phyloP scores from a whole-genome alignment of 2,113 vertebrate species.

The Melanostigma gelatinosum region DNA sequence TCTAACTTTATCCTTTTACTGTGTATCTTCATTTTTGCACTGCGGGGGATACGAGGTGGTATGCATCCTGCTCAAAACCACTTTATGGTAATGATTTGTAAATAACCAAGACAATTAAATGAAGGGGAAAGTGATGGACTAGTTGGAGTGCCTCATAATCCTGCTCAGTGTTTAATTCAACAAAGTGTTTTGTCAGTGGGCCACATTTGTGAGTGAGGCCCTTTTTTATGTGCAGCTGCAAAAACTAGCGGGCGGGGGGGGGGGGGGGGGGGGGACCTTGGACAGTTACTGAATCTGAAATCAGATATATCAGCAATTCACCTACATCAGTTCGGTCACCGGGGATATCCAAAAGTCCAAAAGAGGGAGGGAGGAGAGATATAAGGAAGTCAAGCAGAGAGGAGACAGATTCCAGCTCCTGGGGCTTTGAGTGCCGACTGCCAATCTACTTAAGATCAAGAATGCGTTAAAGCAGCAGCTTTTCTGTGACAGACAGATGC shows the following conservation, averaged over 20 bases:
- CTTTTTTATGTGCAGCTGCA: conserved; percentile 73
- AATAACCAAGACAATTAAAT: conserved; percentile 74
- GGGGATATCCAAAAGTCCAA: conserved; percentile 45
- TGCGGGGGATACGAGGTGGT: conserved; percentile 58
- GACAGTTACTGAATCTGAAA: conserved; percentile 53
- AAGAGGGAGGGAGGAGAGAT: conserved; percentile 13
- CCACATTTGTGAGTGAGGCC: conserved; percentile 58
- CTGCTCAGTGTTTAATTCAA: conserved; percentile 63
- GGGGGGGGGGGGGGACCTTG: conserved; percentile 14
- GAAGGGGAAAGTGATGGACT: conserved; percentile 65
- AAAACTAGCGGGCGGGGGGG: conserved; percentile 38
- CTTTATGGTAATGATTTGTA: conserved; percentile 74
- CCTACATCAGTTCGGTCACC: conserved; percentile 52
- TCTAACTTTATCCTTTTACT: conserved; percentile 70
- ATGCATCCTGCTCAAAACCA: conserved; percentile 62
- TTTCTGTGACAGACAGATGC: conserved; percentile 12
- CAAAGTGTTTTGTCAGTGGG: conserved; percentile 59
- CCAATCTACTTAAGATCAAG: conserved; percentile 41
- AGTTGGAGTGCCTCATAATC: conserved; percentile 67
- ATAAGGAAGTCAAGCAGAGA: conserved; percentile 58
- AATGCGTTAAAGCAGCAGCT: conserved; percentile 29
- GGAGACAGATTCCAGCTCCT: conserved; percentile 49
- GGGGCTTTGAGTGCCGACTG: conserved; percentile 37
- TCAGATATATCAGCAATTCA: conserved; percentile 62
- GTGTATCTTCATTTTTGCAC: conserved; percentile 68